phyloP scores from a whole-genome alignment of 2,888 invertebrate genomes.

The Hermaeophaga mercurialis region DNA sequence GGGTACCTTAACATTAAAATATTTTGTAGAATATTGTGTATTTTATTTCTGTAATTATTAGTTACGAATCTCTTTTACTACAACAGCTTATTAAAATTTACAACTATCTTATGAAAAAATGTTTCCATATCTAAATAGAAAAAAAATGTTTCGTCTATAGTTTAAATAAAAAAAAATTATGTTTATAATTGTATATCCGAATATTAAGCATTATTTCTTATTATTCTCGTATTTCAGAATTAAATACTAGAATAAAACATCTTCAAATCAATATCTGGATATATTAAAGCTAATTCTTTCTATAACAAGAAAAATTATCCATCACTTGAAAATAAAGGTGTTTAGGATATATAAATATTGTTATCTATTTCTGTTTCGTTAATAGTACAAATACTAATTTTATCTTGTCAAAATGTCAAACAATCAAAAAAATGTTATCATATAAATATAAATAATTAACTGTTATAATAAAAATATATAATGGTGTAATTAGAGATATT shows the following conservation, averaged over 20 bases:
- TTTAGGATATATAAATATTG: no score
- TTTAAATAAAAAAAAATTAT: no score
- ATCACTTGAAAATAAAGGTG: no score
- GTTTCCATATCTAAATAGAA: neutral
- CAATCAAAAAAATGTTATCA: slow-evolving; percentile 39
- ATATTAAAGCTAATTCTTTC: no score
- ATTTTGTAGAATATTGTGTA: slow-evolving; percentile 9
- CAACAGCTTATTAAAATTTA: neutral
- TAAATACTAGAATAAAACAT: no score
- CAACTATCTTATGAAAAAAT: neutral
- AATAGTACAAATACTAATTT: slow-evolving; percentile 44
- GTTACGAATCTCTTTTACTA: slow-evolving; percentile 8
- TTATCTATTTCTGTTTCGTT: slow-evolving; percentile 35
- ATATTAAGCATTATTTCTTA: no score
- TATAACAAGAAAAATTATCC: no score
- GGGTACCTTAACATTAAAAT: slow-evolving; percentile 12
- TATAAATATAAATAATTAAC: slow-evolving; percentile 27
- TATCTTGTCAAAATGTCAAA: slow-evolving; percentile 37
- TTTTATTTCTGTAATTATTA: slow-evolving; percentile 18
- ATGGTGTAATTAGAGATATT: slow-evolving; percentile 39
- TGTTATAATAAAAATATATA: slow-evolving; percentile 38
- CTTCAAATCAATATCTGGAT: no score
- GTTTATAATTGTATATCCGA: no score
- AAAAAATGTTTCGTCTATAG: no score
- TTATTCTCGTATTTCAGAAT: no score